Conservation (phyloP, 2,797 vertebrate genomes). For the Sebastes reedi region DNA sequence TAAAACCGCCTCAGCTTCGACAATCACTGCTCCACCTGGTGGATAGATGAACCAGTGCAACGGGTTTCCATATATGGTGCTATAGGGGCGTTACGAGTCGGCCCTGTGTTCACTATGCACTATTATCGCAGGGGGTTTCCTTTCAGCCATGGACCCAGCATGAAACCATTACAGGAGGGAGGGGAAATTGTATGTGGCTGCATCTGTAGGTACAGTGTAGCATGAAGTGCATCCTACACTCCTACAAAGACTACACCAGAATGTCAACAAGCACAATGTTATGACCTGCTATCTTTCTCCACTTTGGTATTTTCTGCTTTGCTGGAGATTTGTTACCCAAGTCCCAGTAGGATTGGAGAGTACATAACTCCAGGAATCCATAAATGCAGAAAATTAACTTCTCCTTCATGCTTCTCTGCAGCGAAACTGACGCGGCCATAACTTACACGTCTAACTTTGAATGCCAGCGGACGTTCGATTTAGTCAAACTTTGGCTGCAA, state of each 20-base stretch:
- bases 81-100: too few species aligned
- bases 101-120: rapidly evolving
- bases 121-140: too few species aligned
- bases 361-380: slow-evolving; percentile 1
- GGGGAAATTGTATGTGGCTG: rapidly evolving
- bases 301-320: background rate
- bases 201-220: too few species aligned
- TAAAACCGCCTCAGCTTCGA: too few species aligned
- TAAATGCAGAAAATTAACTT: slow-evolving; percentile 4
- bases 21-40: too few species aligned
- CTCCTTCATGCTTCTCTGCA: background rate
- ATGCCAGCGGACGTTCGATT: background rate
- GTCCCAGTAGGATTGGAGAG: background rate
- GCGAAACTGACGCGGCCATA: background rate
- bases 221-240: background rate
- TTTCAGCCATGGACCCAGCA: too few species aligned
- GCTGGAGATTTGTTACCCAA: background rate
- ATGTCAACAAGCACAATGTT: background rate
- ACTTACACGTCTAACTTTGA: background rate
- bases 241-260: background rate
- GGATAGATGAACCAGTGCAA: too few species aligned
- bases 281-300: background rate
- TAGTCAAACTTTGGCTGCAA: background rate
- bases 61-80: too few species aligned
- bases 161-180: too few species aligned